Evolutionary conservation across 2,797 vertebrate genomes (phyloP).

Genomic region (Choloepus didactylus): DNA sequence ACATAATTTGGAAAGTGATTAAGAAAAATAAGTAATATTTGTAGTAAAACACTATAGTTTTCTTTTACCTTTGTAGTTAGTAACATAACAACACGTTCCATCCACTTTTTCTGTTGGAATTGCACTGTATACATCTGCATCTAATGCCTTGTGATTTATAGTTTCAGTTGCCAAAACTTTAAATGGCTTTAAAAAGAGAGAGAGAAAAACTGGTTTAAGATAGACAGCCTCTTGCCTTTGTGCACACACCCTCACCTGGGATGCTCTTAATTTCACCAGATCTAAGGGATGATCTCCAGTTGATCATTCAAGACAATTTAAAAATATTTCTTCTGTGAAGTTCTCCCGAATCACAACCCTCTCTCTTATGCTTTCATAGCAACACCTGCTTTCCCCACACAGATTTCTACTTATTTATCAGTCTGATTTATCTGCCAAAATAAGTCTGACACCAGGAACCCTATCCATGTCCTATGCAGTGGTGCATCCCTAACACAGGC

Average conservation of each 20-base stretch:
- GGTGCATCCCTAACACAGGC: neutral
- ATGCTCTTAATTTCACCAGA: conserved; percentile 31
- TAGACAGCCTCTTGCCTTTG: conserved; percentile 32
- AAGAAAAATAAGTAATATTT: conserved; percentile 39
- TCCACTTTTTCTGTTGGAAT: conserved; percentile 96
- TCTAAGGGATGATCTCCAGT: neutral
- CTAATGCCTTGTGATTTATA: conserved; percentile 91
- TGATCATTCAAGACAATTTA: conserved; percentile 16
- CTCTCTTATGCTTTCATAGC: neutral
- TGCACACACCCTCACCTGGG: conserved; percentile 8
- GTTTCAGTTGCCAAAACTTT: conserved; percentile 95
- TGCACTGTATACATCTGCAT: conserved; percentile 90
- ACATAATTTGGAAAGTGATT: conserved; percentile 35
- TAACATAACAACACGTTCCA: conserved; percentile 97
- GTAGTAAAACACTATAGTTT: conserved; percentile 11
- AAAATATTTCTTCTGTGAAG: conserved; percentile 4
- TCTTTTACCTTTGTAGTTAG: conserved; percentile 91
- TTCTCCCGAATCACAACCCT: neutral
- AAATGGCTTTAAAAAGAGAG: conserved; percentile 90
- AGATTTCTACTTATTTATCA: neutral
- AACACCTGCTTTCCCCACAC: neutral
- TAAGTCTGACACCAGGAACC: neutral
- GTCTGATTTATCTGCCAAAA: neutral
- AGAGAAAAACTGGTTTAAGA: conserved; percentile 75
- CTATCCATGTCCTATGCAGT: too few species aligned